Evolutionary conservation across 2,888 invertebrate genomes (phyloP).

Genomic region (Tenodera sinensis): DNA sequence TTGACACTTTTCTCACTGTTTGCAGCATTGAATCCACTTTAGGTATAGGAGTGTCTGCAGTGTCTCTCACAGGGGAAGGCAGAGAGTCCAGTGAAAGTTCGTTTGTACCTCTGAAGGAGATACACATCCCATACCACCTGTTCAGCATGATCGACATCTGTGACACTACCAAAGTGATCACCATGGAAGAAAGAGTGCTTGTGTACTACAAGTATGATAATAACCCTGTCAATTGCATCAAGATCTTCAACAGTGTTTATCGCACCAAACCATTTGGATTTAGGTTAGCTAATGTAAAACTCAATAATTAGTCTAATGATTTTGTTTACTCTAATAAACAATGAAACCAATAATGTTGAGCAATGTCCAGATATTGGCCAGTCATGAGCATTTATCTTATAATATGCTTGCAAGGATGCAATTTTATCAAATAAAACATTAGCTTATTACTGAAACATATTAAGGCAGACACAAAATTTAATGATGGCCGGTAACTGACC

Average conservation of each 20-base stretch:
- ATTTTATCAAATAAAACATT: no score
- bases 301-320: not conserved
- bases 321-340: no score
- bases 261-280: constrained; percentile 86
- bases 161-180: constrained; percentile 88
- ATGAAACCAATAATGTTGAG: no score
- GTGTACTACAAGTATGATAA: constrained; percentile 97
- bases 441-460: no score
- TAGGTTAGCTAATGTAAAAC: constrained; percentile 43
- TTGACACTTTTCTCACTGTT: not conserved
- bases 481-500: no score
- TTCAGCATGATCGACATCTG: constrained; percentile 96
- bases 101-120: constrained; percentile 76
- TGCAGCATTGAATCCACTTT: constrained; percentile 68
- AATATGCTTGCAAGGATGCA: no score
- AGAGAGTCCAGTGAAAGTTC: constrained; percentile 83
- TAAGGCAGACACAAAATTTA: no score
- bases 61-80: constrained; percentile 90
- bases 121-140: constrained; percentile 83
- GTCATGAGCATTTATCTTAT: no score
- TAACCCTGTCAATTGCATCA: constrained; percentile 93
- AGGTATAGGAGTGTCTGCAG: constrained; percentile 85
- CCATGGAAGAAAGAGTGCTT: constrained; percentile 83
- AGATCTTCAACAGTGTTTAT: constrained; percentile 86
- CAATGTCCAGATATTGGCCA: no score